Evolutionary conservation across 2,797 vertebrate species (phyloP), one percentile per base, ranked within the genome.

Genomic region (Sternarchorhynchus goeldii): DNA sequence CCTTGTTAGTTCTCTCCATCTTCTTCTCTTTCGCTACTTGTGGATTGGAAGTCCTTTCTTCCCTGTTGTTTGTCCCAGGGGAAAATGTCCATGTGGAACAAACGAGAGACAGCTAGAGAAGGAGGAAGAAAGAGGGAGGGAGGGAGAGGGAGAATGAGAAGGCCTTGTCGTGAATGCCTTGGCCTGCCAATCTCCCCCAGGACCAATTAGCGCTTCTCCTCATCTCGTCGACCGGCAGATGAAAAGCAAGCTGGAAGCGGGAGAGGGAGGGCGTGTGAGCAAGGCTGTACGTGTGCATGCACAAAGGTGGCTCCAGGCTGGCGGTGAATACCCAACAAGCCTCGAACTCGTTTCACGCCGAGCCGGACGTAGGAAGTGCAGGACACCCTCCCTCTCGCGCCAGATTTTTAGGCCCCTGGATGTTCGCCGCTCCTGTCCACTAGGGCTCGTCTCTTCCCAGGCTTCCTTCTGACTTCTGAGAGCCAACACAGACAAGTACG

Each of bases 191-290:
- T 92, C 90, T 97, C 96, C 95, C 96, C 67, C 84, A 94, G 94
- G 96, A 96, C 96, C 96, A 96, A 97, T 96, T 97, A 98, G 94
- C 92, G 90, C 91, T 90, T 91, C 87, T 94, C 93, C 93, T 95
- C 94, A 95, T 95, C 95, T 96, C 90, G 89, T 92, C 92, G 95
- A 93, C 94, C 94, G 91, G 88, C 91, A 96, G 95, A 97, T 97
- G 93, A 96, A 98, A 97, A 94, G 95, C 89, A 90, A 88, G 87
- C 88, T 88, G 89, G 78, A 84, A 84, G 88, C 72, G 88, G 86
- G 87, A 84, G 88, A 84, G 86, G 85, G 73, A 57, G 83, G 73
- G 80, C 63, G 80, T 86, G 81, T 78, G 74, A 77, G 71, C 25
- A 64, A 34, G 72, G 53, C 41, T 64, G 57, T 79, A 77, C 75